A percentile compares a stretch with the other conserved stretches of the same genome.
Evolutionary conservation across 2,113 vertebrate species (phyloP).

Genomic region (Mastomys coucha): DNA sequence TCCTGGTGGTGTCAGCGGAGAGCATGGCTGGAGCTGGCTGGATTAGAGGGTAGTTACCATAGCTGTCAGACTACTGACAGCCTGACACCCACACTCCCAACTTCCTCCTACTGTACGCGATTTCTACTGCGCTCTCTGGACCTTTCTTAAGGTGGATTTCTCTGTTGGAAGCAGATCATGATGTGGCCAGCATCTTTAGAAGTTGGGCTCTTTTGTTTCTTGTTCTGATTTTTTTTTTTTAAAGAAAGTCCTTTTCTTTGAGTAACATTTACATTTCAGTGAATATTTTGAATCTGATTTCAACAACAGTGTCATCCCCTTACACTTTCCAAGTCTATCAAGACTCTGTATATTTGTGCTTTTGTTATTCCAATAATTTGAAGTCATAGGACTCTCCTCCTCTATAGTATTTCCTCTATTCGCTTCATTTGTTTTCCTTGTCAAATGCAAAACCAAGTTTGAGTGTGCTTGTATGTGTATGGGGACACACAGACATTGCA

Average conservation of each 20-base stretch:
- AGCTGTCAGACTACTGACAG: slow-evolving; percentile 99
- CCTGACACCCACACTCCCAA: slow-evolving; percentile 98
- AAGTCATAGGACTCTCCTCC: slow-evolving; percentile 7
- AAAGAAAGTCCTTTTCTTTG: slow-evolving; percentile 12
- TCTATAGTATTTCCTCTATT: background rate
- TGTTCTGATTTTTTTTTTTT: slow-evolving; percentile 18
- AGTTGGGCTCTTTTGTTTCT: slow-evolving; percentile 75
- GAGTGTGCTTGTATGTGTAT: background rate
- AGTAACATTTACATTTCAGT: slow-evolving; percentile 35
- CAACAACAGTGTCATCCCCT: background rate
- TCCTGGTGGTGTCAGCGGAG: slow-evolving; percentile 96
- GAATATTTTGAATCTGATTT: slow-evolving; percentile 55
- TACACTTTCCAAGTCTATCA: slow-evolving; percentile 24
- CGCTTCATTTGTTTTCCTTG: background rate
- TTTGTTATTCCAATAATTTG: background rate
- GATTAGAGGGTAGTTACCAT: slow-evolving; percentile 99
- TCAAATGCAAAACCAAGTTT: background rate
- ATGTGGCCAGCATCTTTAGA: slow-evolving; percentile 73
- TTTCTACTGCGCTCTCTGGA: slow-evolving; percentile 92
- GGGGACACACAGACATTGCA: accelerated
- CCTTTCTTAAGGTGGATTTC: slow-evolving; percentile 91
- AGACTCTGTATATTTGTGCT: background rate
- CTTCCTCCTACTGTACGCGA: slow-evolving; percentile 95
- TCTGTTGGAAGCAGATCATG: slow-evolving; percentile 81
- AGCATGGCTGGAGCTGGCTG: slow-evolving; percentile 98